A percentile compares a stretch with the other conserved stretches of the same genome.
Conservation (phyloP, 2,797 vertebrate genomes). For the Urosaurus nigricauda region DNA sequence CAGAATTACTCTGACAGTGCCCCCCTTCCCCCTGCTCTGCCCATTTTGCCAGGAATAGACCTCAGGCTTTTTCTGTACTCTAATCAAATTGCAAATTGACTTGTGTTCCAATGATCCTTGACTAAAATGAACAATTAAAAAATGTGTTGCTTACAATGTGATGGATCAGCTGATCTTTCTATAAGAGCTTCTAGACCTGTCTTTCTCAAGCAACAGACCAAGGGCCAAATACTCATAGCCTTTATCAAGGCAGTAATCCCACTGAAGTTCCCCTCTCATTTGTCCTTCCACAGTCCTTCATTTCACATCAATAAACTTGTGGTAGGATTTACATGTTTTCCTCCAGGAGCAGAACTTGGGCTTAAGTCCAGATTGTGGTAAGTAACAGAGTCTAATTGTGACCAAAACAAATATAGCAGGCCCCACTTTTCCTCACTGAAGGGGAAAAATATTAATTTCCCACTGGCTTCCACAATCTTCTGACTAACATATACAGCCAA, state of each 20-base stretch:
- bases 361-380: background rate
- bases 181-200: slow-evolving; percentile 74
- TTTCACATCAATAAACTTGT: slow-evolving; percentile 29
- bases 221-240: slow-evolving; percentile 54
- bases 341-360: background rate
- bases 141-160: slow-evolving; percentile 81
- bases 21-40: slow-evolving; percentile 45
- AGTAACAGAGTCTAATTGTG: background rate
- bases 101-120: slow-evolving; percentile 84
- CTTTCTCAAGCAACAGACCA: slow-evolving; percentile 70
- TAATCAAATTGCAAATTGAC: slow-evolving; percentile 86
- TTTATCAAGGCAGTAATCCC: slow-evolving; percentile 44
- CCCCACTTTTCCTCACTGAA: background rate
- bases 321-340: background rate
- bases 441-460: background rate
- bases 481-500: background rate
- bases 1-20: slow-evolving; percentile 70
- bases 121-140: slow-evolving; percentile 85
- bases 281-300: slow-evolving; percentile 48
- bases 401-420: background rate
- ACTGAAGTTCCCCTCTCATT: slow-evolving; percentile 51
- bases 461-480: background rate
- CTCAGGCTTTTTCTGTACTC: slow-evolving; percentile 80
- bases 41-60: slow-evolving; percentile 75
- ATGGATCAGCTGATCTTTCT: slow-evolving; percentile 79